Percentiles rank a stretch among this genome's conserved stretches.
phyloP scores from a whole-genome alignment of 53 echinoderm and acorn worm species.

The Henricia sp. region DNA sequence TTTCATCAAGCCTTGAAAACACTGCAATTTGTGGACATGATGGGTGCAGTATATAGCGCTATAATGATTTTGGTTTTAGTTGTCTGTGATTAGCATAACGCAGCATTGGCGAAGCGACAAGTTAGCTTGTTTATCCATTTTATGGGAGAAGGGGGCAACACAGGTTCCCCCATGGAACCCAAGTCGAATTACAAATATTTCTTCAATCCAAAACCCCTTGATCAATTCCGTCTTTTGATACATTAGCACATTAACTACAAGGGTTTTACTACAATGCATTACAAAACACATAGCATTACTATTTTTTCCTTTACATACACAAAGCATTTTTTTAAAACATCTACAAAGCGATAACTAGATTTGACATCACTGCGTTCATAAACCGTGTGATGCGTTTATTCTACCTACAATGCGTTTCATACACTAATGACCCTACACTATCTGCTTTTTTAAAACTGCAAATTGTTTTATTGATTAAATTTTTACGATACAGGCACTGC shows the following conservation, averaged over 20 bases:
- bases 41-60: no score
- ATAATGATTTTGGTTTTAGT: no score
- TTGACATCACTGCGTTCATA: constrained; percentile 31
- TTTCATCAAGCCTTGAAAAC: no score
- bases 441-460: constrained; percentile 37
- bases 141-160: no score
- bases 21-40: no score
- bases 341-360: no score
- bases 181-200: background rate
- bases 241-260: constrained; percentile 37
- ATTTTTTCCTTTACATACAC: constrained; percentile 26
- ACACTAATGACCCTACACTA: no score
- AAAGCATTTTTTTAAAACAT: constrained; percentile 12
- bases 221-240: background rate
- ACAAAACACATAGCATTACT: constrained; percentile 34
- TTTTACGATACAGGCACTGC: constrained; percentile 55
- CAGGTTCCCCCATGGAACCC: no score
- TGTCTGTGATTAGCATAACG: no score
- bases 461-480: constrained; percentile 27
- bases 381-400: background rate
- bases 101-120: background rate
- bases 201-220: background rate
- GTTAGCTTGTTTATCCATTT: background rate
- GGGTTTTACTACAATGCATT: constrained; percentile 32
- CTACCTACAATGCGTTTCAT: constrained; percentile 16